These are phyloP conservation scores for Ceraclea dissimilis DNA, from an alignment of 2,888 invertebrate genomes.

Conservation along the genomic window DNA sequence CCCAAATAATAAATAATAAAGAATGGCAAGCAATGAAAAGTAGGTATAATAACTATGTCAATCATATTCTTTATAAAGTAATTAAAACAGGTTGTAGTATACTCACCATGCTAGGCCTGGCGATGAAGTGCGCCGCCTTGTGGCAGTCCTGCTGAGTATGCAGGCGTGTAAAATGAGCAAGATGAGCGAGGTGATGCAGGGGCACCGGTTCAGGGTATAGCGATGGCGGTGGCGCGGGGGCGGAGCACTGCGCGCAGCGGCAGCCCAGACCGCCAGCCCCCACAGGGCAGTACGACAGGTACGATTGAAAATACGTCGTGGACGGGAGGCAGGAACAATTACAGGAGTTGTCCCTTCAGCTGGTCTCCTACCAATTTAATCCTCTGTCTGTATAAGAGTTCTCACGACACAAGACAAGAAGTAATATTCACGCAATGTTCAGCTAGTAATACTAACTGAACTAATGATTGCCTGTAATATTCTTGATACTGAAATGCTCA, in stretches of 20 bases:
- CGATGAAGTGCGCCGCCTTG: slow-evolving; percentile 26
- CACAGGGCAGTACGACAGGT: slow-evolving; percentile 25
- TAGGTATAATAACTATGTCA: too few relatives aligned
- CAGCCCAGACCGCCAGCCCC: slow-evolving; percentile 32
- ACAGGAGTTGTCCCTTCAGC: background rate
- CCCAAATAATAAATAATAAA: too few relatives aligned
- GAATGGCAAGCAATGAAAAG: too few relatives aligned
- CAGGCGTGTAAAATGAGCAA: slow-evolving; percentile 18
- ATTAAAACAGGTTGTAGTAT: too few relatives aligned
- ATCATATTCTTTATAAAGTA: too few relatives aligned
- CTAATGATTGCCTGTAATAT: too few relatives aligned
- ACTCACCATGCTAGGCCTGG: slow-evolving; percentile 26
- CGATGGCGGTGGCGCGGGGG: slow-evolving; percentile 34
- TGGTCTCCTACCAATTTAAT: background rate
- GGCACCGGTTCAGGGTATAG: slow-evolving; percentile 39
- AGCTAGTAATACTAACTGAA: background rate
- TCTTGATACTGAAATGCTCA: too few relatives aligned
- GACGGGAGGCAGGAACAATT: slow-evolving; percentile 11
- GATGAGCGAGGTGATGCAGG: slow-evolving; percentile 29
- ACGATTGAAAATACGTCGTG: slow-evolving; percentile 27
- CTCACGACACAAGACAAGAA: background rate
- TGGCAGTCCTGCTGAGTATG: slow-evolving; percentile 21
- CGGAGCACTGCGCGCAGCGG: slow-evolving; percentile 40
- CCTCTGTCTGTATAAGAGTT: background rate
- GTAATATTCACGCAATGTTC: background rate